A percentile compares a stretch with the other conserved stretches of the same genome.
phyloP scores from a whole-genome alignment of 1,140 invertebrate species.

The Pseudomyrmex pallidus region DNA sequence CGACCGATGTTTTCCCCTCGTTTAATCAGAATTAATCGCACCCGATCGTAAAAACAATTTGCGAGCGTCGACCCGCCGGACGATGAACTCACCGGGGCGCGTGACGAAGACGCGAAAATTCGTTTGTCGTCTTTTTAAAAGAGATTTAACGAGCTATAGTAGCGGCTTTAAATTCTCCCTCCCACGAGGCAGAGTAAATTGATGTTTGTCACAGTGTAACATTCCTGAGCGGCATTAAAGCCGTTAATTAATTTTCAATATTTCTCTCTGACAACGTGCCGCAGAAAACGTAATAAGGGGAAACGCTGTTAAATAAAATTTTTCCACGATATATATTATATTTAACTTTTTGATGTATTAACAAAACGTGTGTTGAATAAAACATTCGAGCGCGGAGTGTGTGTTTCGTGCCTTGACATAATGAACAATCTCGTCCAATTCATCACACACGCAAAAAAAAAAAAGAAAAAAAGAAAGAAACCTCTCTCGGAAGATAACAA shows the following conservation, averaged over 20 bases:
- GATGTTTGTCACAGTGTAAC: background rate
- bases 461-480: background rate
- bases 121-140: background rate
- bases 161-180: background rate
- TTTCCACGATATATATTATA: background rate
- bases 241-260: background rate
- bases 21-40: conserved; percentile 44
- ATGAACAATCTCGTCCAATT: background rate
- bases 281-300: background rate
- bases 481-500: background rate
- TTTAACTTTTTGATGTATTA: no score
- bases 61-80: background rate
- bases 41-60: conserved; percentile 42
- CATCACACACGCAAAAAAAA: no score
- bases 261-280: background rate
- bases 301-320: no score
- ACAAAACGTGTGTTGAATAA: no score
- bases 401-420: background rate
- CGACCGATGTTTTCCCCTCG: background rate
- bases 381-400: background rate
- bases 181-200: background rate
- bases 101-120: background rate
- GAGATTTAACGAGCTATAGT: background rate
- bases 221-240: background rate
- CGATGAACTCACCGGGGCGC: background rate